Percentiles rank a stretch among this genome's conserved stretches.
Conservation (phyloP, 2,888 invertebrate species). For the Heliothis peltigera region DNA sequence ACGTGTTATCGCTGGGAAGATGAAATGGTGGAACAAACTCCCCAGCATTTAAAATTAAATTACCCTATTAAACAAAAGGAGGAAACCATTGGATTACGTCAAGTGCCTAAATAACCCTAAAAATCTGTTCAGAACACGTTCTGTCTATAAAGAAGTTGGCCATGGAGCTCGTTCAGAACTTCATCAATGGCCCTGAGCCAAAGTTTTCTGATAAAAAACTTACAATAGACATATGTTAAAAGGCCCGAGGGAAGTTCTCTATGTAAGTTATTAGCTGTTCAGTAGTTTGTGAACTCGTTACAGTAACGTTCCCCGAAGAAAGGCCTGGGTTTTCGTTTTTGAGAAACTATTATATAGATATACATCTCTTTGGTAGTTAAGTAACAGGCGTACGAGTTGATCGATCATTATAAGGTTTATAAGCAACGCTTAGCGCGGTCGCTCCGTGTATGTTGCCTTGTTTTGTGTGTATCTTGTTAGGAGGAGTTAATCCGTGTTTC, state of each 20-base stretch:
- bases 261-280: conserved; percentile 49
- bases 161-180: conserved; percentile 21
- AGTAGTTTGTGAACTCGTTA: conserved; percentile 43
- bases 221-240: conserved; percentile 34
- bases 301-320: conserved; percentile 33
- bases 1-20: no score
- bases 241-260: conserved; percentile 32
- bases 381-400: no score
- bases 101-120: not conserved
- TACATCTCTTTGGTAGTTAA: conserved; percentile 17
- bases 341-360: conserved; percentile 25
- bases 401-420: no score
- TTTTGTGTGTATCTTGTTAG: no score
- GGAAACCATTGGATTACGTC: not conserved
- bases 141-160: conserved; percentile 5
- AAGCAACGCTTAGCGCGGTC: no score
- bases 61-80: no score
- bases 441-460: no score
- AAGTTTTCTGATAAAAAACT: conserved; percentile 48
- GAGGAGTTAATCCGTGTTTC: no score
- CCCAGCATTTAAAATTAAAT: no score
- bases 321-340: conserved; percentile 32
- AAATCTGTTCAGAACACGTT: not conserved
- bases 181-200: conserved; percentile 29
- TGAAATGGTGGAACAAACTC: no score